phyloP scores from a whole-genome alignment of 2,113 vertebrate species.

The Motacilla tschutschensis region DNA sequence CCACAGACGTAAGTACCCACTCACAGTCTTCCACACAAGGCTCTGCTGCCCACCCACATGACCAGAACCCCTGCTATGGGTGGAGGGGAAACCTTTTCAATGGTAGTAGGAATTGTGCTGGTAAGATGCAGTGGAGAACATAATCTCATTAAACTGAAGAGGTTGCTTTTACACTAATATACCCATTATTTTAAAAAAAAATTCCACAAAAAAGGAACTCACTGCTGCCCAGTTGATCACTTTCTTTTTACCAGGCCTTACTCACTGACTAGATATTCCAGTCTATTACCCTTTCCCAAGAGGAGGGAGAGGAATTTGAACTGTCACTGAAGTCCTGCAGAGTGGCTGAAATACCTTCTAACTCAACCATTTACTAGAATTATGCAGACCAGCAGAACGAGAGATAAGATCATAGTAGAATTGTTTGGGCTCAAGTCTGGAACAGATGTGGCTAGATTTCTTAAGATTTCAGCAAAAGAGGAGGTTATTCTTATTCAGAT shows the following conservation, averaged over 20 bases:
- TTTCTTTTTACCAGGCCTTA: neutral
- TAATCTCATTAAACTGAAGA: conserved; percentile 54
- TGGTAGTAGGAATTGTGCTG: conserved; percentile 48
- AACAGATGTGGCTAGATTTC: neutral
- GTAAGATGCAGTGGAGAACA: conserved; percentile 29
- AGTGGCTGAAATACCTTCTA: neutral
- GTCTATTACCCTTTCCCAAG: neutral
- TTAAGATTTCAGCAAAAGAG: neutral
- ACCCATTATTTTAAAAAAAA: neutral
- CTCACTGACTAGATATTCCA: neutral
- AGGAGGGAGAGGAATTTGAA: neutral
- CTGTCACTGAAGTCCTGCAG: neutral
- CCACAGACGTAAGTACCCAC: conserved; percentile 92
- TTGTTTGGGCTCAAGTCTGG: neutral
- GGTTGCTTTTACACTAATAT: conserved; percentile 49
- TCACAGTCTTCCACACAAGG: neutral
- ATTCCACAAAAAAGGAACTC: neutral
- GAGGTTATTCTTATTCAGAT: neutral
- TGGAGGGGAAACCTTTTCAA: conserved; percentile 73
- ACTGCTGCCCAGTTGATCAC: neutral
- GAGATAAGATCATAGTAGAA: neutral
- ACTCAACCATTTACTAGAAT: neutral
- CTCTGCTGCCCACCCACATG: neutral
- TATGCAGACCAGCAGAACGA: neutral
- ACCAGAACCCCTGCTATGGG: conserved; percentile 15